Percentiles rank a stretch among this genome's conserved stretches.
Evolutionary conservation across 2,797 vertebrate species (phyloP).

Genomic region (Notolepis coatsorum): DNA sequence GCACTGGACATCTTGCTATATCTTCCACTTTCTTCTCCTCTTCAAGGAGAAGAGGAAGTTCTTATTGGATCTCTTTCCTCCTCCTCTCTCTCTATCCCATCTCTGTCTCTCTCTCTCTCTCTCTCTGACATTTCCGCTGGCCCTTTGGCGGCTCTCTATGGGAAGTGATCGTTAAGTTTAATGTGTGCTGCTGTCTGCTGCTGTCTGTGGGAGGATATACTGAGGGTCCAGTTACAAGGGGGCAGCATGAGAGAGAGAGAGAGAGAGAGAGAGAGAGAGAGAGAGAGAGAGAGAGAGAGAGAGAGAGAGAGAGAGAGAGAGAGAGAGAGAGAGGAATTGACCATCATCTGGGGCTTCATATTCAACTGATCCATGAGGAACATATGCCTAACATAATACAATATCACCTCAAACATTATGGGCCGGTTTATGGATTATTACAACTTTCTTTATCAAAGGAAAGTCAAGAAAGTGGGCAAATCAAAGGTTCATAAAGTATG

Average conservation of each 20-base stretch:
- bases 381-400: slow-evolving; percentile 15
- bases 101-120: background rate
- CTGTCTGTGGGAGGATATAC: slow-evolving; percentile 41
- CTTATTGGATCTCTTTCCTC: background rate
- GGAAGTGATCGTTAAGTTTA: slow-evolving; percentile 52
- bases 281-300: background rate
- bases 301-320: slow-evolving; percentile 17
- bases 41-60: too few species aligned
- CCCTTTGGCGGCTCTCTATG: slow-evolving; percentile 13
- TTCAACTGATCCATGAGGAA: slow-evolving; percentile 15
- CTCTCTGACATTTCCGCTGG: slow-evolving; percentile 41
- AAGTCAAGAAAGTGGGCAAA: too few species aligned
- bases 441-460: too few species aligned
- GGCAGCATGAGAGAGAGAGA: slow-evolving; percentile 10
- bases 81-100: background rate
- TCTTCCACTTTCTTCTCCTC: background rate
- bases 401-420: slow-evolving; percentile 1
- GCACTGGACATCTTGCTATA: background rate
- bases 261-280: slow-evolving; percentile 1
- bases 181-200: slow-evolving; percentile 42
- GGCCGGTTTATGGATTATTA: slow-evolving; percentile 13
- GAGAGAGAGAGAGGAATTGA: slow-evolving; percentile 17
- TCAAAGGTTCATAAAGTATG: too few species aligned
- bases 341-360: slow-evolving; percentile 6
- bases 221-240: slow-evolving; percentile 25